phyloP scores from a whole-genome alignment of 2,113 vertebrate species.

The Mohoua ochrocephala region DNA sequence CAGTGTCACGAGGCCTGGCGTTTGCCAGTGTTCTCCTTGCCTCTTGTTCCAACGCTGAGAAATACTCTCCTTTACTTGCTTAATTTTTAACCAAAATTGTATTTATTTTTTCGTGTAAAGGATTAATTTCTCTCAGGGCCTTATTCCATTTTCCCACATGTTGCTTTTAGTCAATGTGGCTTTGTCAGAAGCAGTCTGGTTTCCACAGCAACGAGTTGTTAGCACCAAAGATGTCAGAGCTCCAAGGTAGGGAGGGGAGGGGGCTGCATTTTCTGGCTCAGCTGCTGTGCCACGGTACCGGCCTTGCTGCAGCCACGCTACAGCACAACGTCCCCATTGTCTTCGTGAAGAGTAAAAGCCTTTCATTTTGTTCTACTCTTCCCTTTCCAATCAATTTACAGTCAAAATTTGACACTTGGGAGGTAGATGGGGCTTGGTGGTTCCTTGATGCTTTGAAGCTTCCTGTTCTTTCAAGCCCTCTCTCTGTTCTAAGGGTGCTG shows the following conservation, averaged over 20 bases:
- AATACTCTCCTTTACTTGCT: neutral
- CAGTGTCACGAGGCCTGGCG: neutral
- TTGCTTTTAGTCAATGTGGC: constrained; percentile 61
- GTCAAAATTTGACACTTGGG: constrained; percentile 18
- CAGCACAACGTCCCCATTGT: constrained; percentile 52
- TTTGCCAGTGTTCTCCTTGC: neutral
- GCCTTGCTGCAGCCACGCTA: constrained; percentile 28
- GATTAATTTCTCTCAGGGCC: constrained; percentile 24
- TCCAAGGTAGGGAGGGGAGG: constrained; percentile 36
- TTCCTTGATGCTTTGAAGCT: neutral
- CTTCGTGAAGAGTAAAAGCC: constrained; percentile 15
- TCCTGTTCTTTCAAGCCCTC: constrained; percentile 11
- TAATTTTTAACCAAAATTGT: neutral
- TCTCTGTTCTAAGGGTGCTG: neutral
- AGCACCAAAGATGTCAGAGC: constrained; percentile 53
- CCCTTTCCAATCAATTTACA: constrained; percentile 35
- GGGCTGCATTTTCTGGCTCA: constrained; percentile 16
- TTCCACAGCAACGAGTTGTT: constrained; percentile 49
- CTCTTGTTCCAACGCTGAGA: neutral
- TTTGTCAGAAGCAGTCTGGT: constrained; percentile 59
- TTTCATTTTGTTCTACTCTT: constrained; percentile 1
- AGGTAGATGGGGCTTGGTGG: neutral
- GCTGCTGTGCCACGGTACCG: neutral
- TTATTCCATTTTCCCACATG: constrained; percentile 46
- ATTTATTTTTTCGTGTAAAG: neutral